Conservation (phyloP, 2,888 invertebrate genomes). For the Spicauda simplicius region DNA sequence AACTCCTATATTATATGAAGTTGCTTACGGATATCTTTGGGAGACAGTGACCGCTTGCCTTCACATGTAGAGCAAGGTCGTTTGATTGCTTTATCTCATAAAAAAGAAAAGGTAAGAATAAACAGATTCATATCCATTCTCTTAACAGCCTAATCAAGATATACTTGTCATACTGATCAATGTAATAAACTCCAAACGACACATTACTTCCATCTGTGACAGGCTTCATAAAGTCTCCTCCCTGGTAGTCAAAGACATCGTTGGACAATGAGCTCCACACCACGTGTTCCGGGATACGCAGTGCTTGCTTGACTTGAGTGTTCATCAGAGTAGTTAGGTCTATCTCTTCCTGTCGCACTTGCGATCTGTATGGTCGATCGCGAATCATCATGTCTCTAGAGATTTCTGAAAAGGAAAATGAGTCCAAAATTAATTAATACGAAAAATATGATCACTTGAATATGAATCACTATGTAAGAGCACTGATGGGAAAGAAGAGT, state of each 20-base stretch:
- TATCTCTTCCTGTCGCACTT: conserved; percentile 50
- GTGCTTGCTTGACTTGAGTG: conserved; percentile 86
- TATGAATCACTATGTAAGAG: too few relatives aligned
- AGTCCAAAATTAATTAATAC: not conserved
- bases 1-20: too few relatives aligned
- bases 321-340: conserved; percentile 88
- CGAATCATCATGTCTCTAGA: conserved; percentile 64
- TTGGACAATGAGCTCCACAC: conserved; percentile 87
- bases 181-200: not conserved
- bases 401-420: conserved; percentile 54
- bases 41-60: too few relatives aligned
- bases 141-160: too few relatives aligned
- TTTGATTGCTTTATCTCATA: too few relatives aligned
- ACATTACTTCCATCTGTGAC: conserved; percentile 84
- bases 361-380: conserved; percentile 53
- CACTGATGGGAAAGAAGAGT: too few relatives aligned
- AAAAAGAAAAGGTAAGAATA: too few relatives aligned
- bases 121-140: too few relatives aligned
- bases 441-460: not conserved
- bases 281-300: conserved; percentile 87
- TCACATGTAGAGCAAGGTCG: too few relatives aligned
- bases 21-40: too few relatives aligned
- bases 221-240: conserved; percentile 92
- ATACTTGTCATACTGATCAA: too few relatives aligned
- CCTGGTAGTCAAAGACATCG: conserved; percentile 85